Base-by-base conservation (phyloP, 2,797 vertebrate species). In the Tauraco hartlaubi region DNA sequence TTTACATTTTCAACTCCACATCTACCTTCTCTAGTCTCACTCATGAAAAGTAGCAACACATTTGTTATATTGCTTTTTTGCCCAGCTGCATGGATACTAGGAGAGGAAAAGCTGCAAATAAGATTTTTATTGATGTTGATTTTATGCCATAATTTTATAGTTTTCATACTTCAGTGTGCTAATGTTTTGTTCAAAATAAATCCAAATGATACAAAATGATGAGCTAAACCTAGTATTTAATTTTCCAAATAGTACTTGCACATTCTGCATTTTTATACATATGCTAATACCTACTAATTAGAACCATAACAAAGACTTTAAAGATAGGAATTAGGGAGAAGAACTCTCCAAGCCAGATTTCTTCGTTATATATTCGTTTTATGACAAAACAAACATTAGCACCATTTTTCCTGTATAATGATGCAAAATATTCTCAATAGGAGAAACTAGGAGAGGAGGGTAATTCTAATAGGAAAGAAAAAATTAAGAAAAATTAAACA, bases 241-340 rank as follows among this genome's bases (percentile, higher is more conserved):
- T 94, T 97, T 94, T 81, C 63, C 80, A 92, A 95, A 90, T 4
- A 96, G 48, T 78, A 86, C 55, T 96, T 93, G 85, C 84, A 82
- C 33, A 93, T 90, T 95, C 51, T 81, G 90, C 93, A 75, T 84
- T 93, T 95, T 84, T 55, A 97, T 95, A 93, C 93, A 92, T 96
- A 97, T 96, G 95, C 93, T 97, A 96, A 97, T 95, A 93, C 90
- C 92, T 93, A 93, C 93, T 90, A 96, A 97, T 97, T 94, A 97
- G 76, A 93, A 81, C 56, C 90, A 85, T n/a, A 93, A 96, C 88
- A 95, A 96, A 96, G 85, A 72, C 85, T 85, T 86, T 66, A 85
- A 96, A 96, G 83, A 95, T 23, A 83, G 85, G 85, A 96, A 97
- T 97, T 96, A 95, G 71, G 55, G 59, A 96, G 74, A 95, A 49